Conservation (phyloP, 2,888 invertebrate genomes). For the Odontocerum albicorne region DNA sequence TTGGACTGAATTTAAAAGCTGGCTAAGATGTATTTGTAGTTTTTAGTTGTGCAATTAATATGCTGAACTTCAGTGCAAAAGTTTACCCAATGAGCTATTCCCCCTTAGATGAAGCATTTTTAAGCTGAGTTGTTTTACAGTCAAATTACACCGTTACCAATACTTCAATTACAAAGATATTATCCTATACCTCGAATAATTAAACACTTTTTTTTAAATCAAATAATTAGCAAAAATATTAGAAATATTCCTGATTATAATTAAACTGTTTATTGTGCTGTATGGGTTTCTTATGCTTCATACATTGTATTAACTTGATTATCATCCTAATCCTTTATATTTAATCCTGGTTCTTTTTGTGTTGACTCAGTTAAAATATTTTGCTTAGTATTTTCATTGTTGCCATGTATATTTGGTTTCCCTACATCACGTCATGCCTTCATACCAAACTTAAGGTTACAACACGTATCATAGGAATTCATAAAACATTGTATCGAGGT, state of each 20-base stretch:
- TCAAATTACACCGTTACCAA: too few relatives aligned
- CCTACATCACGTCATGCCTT: neutral
- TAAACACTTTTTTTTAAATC: neutral
- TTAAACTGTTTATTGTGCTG: too few relatives aligned
- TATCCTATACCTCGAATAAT: too few relatives aligned
- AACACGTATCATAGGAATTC: neutral
- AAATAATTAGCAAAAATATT: neutral
- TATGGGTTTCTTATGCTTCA: too few relatives aligned
- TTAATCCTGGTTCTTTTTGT: neutral
- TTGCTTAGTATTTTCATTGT: constrained; percentile 29
- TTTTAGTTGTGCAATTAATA: too few relatives aligned
- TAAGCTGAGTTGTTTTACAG: neutral
- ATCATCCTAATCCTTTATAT: neutral
- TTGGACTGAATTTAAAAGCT: too few relatives aligned
- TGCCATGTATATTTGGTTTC: constrained; percentile 14
- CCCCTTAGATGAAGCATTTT: neutral
- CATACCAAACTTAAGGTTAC: neutral
- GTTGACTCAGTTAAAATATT: constrained; percentile 13
- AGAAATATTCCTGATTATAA: neutral
- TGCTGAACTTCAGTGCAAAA: too few relatives aligned
- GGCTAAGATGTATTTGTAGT: too few relatives aligned
- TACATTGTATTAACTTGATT: too few relatives aligned
- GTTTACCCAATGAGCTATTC: too few relatives aligned
- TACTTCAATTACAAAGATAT: too few relatives aligned
- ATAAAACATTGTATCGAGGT: neutral